Evolutionary conservation across 2,797 vertebrate species (phyloP).

Genomic region (Chaetodon trifasciatus): DNA sequence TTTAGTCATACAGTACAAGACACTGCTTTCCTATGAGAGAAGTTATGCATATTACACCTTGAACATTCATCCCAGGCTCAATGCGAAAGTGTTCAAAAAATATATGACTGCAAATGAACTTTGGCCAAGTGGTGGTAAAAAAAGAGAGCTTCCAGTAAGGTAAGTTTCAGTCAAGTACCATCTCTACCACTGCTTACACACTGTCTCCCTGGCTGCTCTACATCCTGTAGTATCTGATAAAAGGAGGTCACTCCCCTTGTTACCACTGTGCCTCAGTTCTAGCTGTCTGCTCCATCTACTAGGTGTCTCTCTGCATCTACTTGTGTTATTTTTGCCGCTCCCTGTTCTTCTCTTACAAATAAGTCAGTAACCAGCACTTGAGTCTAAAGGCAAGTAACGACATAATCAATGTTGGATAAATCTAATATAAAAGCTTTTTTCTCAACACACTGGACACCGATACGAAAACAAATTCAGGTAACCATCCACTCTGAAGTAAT

Average conservation of each 20-base stretch:
- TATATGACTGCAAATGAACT: constrained; percentile 6
- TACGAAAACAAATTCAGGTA: not conserved
- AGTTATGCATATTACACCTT: not conserved
- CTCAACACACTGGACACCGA: not conserved
- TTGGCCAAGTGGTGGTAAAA: constrained; percentile 8
- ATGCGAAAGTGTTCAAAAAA: not conserved
- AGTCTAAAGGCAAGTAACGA: not conserved
- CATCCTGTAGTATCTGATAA: constrained; percentile 1
- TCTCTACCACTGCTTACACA: not conserved
- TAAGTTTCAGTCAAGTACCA: not conserved
- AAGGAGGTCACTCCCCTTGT: constrained; percentile 20
- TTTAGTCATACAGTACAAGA: not conserved
- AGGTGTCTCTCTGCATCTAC: constrained; percentile 1
- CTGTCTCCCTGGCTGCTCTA: not conserved
- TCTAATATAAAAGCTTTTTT: not conserved
- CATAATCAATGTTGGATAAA: not conserved
- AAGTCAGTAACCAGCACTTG: constrained; percentile 3
- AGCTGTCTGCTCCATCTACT: not conserved
- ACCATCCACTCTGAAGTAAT: constrained; percentile 1
- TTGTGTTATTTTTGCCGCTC: not conserved
- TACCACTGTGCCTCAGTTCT: not conserved
- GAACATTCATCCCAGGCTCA: not conserved
- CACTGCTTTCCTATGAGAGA: not conserved
- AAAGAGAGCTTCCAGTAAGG: not conserved
- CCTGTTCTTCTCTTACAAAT: not conserved